Conservation (phyloP, 2,797 vertebrate genomes). For the Enteromius thamalakanensis region DNA sequence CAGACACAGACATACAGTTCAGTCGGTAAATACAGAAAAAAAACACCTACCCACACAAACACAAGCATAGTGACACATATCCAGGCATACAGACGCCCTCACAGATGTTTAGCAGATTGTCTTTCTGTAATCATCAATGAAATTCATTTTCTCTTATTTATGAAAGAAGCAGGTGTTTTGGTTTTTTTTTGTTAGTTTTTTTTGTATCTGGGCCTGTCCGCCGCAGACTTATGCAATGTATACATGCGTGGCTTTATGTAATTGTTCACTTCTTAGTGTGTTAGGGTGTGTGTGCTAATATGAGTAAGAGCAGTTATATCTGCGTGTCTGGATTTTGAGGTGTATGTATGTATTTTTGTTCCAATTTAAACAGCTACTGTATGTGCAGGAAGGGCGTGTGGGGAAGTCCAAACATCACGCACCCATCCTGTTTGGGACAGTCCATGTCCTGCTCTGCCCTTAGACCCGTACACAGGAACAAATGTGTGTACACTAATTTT, state of each 20-base stretch:
- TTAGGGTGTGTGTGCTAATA: conserved; percentile 12
- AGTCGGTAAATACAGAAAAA: conserved; percentile 37
- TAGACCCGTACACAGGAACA: conserved; percentile 62
- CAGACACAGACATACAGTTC: conserved; percentile 37
- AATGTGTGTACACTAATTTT: conserved; percentile 41
- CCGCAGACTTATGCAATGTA: conserved; percentile 9
- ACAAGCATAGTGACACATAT: conserved; percentile 63
- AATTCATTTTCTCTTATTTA: conserved; percentile 69
- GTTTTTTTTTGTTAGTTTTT: neutral
- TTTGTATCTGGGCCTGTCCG: conserved; percentile 41
- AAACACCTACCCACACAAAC: conserved; percentile 38
- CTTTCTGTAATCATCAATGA: conserved; percentile 73
- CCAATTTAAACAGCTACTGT: conserved; percentile 73
- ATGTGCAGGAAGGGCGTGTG: conserved; percentile 81
- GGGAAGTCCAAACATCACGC: conserved; percentile 81
- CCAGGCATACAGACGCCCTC: conserved; percentile 70
- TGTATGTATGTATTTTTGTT: conserved; percentile 39
- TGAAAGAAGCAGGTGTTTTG: conserved; percentile 24
- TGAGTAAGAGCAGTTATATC: conserved; percentile 32
- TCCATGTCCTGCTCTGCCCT: conserved; percentile 75
- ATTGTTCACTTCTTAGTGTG: conserved; percentile 7
- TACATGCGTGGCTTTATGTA: neutral
- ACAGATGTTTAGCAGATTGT: conserved; percentile 72
- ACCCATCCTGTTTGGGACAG: conserved; percentile 86
- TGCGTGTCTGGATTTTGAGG: conserved; percentile 16